phyloP scores from a whole-genome alignment of 2,113 vertebrate species.

The Egretta garzetta region DNA sequence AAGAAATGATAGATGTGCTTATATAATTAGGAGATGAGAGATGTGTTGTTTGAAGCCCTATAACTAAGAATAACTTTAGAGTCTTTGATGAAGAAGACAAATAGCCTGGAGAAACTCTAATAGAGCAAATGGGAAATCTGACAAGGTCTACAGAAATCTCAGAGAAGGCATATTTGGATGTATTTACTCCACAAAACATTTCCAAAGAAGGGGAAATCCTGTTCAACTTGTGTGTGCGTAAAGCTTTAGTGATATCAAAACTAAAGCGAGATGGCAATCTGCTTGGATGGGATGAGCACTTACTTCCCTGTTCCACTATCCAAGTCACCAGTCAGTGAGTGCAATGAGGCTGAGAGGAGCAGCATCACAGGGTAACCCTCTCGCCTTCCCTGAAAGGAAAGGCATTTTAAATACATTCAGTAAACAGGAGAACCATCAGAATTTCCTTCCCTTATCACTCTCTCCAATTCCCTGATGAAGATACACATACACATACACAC shows the following conservation, averaged over 20 bases:
- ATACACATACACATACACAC: background rate
- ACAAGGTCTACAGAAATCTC: background rate
- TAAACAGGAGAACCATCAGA: background rate
- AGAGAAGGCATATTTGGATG: background rate
- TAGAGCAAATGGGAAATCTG: background rate
- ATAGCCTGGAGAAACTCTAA: background rate
- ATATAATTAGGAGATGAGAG: background rate
- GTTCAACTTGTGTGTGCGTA: background rate
- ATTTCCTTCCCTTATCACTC: background rate
- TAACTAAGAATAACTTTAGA: background rate
- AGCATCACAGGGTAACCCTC: background rate
- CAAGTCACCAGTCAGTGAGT: background rate
- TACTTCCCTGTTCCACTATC: background rate
- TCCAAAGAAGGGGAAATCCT: background rate
- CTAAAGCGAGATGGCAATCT: background rate
- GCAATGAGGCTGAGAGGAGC: background rate
- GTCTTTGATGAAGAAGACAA: background rate
- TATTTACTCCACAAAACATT: background rate
- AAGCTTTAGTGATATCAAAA: background rate
- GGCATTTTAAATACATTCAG: background rate
- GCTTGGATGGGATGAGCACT: background rate
- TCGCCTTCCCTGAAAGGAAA: background rate
- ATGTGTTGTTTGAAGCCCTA: background rate
- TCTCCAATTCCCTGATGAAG: background rate
- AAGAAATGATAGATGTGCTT: background rate